Evolutionary conservation across 2,113 vertebrate species (phyloP).

Genomic region (Loxodonta africana): DNA sequence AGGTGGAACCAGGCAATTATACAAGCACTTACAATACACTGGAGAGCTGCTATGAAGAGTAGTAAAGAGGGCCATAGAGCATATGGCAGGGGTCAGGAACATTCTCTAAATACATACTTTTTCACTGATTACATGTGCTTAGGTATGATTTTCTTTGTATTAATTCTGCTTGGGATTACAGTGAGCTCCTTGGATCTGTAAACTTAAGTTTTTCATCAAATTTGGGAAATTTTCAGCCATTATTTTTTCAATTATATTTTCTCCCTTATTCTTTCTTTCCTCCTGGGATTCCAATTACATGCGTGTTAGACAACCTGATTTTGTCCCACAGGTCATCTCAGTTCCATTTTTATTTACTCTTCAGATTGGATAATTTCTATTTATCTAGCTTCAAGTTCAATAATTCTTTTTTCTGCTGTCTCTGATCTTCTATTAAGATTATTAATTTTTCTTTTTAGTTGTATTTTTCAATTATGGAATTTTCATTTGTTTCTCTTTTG

Average conservation of each 20-base stretch:
- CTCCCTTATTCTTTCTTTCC: neutral
- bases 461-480: conserved; percentile 42
- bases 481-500: conserved; percentile 21
- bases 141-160: neutral
- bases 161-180: neutral
- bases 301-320: neutral
- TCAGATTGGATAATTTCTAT: conserved; percentile 1
- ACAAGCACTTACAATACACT: neutral
- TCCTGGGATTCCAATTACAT: neutral
- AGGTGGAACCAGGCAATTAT: neutral
- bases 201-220: neutral
- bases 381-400: neutral
- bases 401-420: neutral
- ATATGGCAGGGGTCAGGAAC: neutral
- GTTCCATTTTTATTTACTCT: neutral
- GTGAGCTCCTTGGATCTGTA: neutral
- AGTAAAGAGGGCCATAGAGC: neutral
- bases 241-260: neutral
- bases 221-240: neutral
- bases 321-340: neutral
- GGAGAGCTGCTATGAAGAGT: neutral
- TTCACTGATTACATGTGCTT: neutral
- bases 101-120: neutral
- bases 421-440: neutral
- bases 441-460: conserved; percentile 33